Conservation (phyloP, 2,888 invertebrate genomes). For the Latrodectus hesperus region DNA sequence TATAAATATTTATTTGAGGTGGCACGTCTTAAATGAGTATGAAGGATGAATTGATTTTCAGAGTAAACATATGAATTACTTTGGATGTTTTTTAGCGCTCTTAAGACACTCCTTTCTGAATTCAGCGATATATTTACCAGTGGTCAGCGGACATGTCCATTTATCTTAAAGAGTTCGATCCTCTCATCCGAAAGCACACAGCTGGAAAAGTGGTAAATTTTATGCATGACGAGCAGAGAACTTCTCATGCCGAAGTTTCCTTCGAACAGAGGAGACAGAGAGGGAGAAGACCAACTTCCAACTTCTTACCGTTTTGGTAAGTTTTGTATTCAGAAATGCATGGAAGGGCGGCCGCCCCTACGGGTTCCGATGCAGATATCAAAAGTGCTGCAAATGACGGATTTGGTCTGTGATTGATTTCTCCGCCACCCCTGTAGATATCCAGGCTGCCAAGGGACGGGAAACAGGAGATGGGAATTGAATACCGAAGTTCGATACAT, state of each 20-base stretch:
- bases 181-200: not conserved
- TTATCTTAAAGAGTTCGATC: not conserved
- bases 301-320: too few species aligned
- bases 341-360: slow-evolving; percentile 14
- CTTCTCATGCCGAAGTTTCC: not conserved
- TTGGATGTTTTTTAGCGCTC: too few species aligned
- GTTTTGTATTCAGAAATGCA: not conserved
- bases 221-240: not conserved
- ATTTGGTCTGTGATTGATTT: slow-evolving; percentile 36
- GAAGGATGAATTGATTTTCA: too few species aligned
- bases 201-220: not conserved
- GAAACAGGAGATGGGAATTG: too few species aligned
- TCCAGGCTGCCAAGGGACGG: not conserved
- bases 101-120: too few species aligned
- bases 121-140: too few species aligned
- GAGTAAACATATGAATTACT: too few species aligned
- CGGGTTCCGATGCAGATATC: slow-evolving; percentile 13
- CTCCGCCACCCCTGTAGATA: not conserved
- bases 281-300: not conserved
- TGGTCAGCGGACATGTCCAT: too few species aligned
- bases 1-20: too few species aligned
- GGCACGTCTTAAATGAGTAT: too few species aligned
- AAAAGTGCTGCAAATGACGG: slow-evolving; percentile 41
- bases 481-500: too few species aligned
- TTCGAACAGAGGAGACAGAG: not conserved